Conservation (phyloP, 2,797 vertebrate species). For the Dallia pectoralis region DNA sequence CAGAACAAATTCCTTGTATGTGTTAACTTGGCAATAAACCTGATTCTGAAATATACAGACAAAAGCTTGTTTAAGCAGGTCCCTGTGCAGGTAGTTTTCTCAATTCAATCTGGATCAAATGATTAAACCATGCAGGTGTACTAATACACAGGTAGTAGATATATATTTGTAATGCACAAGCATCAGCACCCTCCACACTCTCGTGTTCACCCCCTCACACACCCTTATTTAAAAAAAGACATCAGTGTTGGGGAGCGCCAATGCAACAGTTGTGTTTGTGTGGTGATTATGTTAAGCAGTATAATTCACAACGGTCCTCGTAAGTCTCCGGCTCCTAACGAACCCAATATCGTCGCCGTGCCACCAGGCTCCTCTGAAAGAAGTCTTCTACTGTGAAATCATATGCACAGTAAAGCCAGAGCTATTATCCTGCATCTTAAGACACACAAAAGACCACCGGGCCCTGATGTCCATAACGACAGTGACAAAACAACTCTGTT, state of each 20-base stretch:
- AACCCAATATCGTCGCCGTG: no score
- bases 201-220: not conserved
- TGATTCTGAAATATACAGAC: no score
- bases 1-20: no score
- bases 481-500: not conserved
- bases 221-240: not conserved
- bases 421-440: not conserved
- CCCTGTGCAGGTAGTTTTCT: not conserved
- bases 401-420: no score
- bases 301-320: constrained; percentile 34
- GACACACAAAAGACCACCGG: constrained; percentile 35
- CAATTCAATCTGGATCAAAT: not conserved
- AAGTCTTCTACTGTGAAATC: no score
- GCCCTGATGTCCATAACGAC: not conserved
- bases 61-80: not conserved
- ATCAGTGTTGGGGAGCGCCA: not conserved
- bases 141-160: not conserved
- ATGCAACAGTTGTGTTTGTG: constrained; percentile 3
- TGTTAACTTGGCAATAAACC: no score
- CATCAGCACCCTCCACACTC: not conserved
- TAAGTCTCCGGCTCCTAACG: constrained; percentile 12
- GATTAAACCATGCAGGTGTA: not conserved
- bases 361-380: no score
- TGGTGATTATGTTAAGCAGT: constrained; percentile 44
- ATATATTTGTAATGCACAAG: not conserved